Base-by-base conservation (phyloP, 2,888 invertebrate genomes). In the Piscicola geometra region DNA sequence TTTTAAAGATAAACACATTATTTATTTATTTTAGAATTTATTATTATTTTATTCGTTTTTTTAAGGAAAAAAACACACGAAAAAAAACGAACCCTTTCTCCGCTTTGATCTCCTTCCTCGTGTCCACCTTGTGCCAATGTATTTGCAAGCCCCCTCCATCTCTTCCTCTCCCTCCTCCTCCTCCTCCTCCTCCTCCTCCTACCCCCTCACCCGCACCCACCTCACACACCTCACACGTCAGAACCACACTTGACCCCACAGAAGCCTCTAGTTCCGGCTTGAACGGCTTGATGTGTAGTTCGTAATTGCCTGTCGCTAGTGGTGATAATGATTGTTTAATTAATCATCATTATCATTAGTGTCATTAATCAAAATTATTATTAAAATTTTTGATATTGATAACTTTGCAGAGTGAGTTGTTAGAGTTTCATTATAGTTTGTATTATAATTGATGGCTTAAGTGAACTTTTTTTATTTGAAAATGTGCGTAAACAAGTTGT, bases 151-250 rank as follows among this genome's bases (percentile, higher is more conserved):
- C 33, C n/a, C 75, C 69, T 36, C 56, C 52, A 1, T 28, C 33
- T 1, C 52, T 50, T 52, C 47, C 30, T 64, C 64, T 18, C 18
- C 64, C 30, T 64, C 64, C 30, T 64, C 64, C 64, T 64, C 64
- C 64, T 64, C 64, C 64, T 64, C 64, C 64, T 21, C 21, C n/a
- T 21, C 21, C 32, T 15, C 21, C 25, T 32, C 18, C 73, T 36
- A 32, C 69, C 12, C 52, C 68, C 21, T 25, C 35, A 1, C 73
- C 73, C 32, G 35, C 73, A 60, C 35, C 32, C 28, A 73, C 30
- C n/a, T 73, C 73, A 73, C 73, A 73, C 32, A 76, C 76, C 41
- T 76, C 76, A 52, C 76, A 76, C 33, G 76, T 71, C 30, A 76
- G 60, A 21, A 71, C 64, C 12, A 36, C 36, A 28, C 41, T 25